These are phyloP conservation scores for Brachionus manjavacas DNA, from an alignment of 1,140 invertebrate genomes.

Conservation along the genomic window DNA sequence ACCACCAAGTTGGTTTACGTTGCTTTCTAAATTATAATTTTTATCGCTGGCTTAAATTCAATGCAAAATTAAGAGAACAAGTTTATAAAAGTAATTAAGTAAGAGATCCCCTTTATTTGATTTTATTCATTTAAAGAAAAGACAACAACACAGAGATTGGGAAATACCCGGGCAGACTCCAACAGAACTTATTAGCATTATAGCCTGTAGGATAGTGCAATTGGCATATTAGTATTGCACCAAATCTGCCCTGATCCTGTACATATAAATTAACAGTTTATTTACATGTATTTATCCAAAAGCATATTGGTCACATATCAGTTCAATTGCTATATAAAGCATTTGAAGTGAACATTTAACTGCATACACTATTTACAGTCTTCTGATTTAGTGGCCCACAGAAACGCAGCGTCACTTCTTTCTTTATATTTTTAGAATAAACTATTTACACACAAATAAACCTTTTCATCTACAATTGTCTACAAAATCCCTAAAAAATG, in stretches of 20 bases:
- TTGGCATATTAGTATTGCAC: background rate
- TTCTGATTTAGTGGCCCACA: too few species aligned
- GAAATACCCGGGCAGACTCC: background rate
- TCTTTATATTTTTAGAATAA: too few species aligned
- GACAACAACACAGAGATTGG: too few species aligned
- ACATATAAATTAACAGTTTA: background rate
- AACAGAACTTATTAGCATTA: too few species aligned
- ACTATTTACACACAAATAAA: too few species aligned
- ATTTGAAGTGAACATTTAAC: background rate
- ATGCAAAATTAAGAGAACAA: background rate
- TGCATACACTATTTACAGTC: background rate
- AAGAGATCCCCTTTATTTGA: background rate
- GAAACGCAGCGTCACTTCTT: too few species aligned
- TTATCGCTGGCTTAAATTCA: constrained; percentile 9
- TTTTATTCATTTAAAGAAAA: background rate
- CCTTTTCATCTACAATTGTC: too few species aligned
- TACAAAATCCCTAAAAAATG: too few species aligned
- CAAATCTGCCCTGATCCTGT: background rate
- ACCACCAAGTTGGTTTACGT: constrained; percentile 94
- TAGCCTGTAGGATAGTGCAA: background rate
- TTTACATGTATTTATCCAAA: too few species aligned
- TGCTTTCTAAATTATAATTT: constrained; percentile 60
- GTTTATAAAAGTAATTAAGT: background rate
- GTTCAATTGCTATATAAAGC: background rate
- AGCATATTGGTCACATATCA: background rate